These are phyloP conservation scores for Scalopus aquaticus DNA, from an alignment of 2,113 vertebrate genomes.

Conservation along the genomic window DNA sequence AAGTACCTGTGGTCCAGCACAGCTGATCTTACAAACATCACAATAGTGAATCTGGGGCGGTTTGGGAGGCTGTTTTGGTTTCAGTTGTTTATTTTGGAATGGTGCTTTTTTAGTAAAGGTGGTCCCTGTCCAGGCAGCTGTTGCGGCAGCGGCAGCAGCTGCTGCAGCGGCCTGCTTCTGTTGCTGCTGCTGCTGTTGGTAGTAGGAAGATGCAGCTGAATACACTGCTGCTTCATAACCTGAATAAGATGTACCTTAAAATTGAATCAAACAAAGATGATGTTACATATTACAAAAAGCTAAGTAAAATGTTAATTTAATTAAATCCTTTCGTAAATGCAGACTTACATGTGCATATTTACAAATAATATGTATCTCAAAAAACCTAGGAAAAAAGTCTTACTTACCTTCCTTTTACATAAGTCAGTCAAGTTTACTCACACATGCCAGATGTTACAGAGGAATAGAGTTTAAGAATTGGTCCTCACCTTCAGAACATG, in stretches of 20 bases:
- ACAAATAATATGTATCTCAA: neutral
- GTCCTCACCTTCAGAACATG: neutral
- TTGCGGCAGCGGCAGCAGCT: slow-evolving; percentile 92
- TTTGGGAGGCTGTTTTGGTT: slow-evolving; percentile 97
- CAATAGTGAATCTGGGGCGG: slow-evolving; percentile 99
- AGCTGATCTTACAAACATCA: slow-evolving; percentile 99
- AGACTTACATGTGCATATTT: slow-evolving; percentile 14
- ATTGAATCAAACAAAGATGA: slow-evolving; percentile 78
- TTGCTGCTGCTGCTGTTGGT: slow-evolving; percentile 94
- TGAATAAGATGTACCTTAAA: slow-evolving; percentile 95
- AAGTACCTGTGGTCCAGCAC: slow-evolving; percentile 97
- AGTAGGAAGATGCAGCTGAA: slow-evolving; percentile 98
- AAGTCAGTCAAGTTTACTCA: neutral
- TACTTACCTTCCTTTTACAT: slow-evolving; percentile 8
- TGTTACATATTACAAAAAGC: slow-evolving; percentile 70
- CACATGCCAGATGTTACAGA: neutral
- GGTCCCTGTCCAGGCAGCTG: slow-evolving; percentile 96
- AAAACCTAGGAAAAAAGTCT: neutral
- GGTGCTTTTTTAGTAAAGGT: slow-evolving; percentile 97
- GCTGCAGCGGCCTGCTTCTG: slow-evolving; percentile 95
- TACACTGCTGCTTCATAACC: slow-evolving; percentile 99
- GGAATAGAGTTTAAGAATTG: neutral
- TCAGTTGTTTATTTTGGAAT: slow-evolving; percentile 97
- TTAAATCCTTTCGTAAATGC: neutral
- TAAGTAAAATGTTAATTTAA: slow-evolving; percentile 58